phyloP scores from a whole-genome alignment of 2,888 invertebrate species.

The Epistrophe eligans region DNA sequence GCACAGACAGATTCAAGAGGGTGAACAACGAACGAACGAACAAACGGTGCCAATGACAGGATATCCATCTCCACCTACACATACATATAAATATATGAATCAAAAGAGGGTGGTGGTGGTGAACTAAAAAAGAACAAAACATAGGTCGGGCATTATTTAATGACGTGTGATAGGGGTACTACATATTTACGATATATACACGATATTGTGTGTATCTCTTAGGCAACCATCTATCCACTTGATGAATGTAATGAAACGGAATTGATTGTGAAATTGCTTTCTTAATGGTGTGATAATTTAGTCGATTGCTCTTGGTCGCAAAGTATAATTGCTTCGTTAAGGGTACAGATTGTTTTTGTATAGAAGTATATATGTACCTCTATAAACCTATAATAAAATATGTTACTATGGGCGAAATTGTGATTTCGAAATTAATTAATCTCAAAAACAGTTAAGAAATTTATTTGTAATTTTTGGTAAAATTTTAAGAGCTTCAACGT shows the following conservation, averaged over 20 bases:
- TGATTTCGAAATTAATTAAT: neutral
- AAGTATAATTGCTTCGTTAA: conserved; percentile 69
- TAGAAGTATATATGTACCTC: neutral
- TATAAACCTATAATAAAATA: neutral
- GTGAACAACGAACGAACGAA: conserved; percentile 11
- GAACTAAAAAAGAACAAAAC: conserved; percentile 24
- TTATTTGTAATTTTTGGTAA: neutral
- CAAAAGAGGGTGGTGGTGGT: conserved; percentile 2
- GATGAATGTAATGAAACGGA: conserved; percentile 68
- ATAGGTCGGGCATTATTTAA: conserved; percentile 49
- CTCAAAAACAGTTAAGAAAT: neutral
- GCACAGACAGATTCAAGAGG: conserved; percentile 42
- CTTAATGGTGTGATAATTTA: conserved; percentile 74
- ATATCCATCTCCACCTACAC: conserved; percentile 10
- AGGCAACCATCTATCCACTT: conserved; percentile 37
- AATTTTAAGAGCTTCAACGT: neutral
- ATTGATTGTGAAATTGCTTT: conserved; percentile 72
- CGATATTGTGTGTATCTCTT: conserved; percentile 39
- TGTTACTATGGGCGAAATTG: neutral
- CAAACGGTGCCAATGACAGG: conserved; percentile 27
- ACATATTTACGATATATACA: neutral
- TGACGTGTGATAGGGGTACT: conserved; percentile 47
- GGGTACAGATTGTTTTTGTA: conserved; percentile 50
- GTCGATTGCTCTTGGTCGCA: conserved; percentile 53
- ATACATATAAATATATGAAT: neutral